These are phyloP conservation scores for Glaucomys volans DNA, from an alignment of 2,113 vertebrate genomes.

Conservation along the genomic window DNA sequence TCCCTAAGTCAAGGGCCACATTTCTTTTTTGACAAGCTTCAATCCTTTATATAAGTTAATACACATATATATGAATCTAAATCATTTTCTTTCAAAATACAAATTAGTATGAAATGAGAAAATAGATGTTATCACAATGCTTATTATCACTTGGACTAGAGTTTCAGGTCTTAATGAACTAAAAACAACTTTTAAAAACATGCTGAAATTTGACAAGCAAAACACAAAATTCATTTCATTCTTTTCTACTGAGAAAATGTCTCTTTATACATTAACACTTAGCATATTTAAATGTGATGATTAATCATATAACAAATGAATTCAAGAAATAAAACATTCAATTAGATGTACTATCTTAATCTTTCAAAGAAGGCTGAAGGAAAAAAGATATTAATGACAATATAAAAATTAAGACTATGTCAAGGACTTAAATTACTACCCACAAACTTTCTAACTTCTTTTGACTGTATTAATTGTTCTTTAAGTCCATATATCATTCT, in stretches of 20 bases:
- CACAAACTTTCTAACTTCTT: neutral
- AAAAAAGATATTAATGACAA: neutral
- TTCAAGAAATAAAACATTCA: neutral
- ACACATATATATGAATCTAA: neutral
- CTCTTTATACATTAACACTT: neutral
- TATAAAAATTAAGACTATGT: neutral
- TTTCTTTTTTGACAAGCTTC: conserved; percentile 6
- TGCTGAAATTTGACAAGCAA: conserved; percentile 57
- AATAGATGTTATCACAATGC: neutral
- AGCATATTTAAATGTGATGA: conserved; percentile 44
- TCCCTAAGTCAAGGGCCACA: neutral
- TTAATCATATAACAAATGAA: neutral
- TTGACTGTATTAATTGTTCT: conserved; percentile 6
- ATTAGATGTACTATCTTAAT: neutral
- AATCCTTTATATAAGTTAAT: neutral
- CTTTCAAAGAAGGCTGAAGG: neutral
- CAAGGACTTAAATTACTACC: neutral
- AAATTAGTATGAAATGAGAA: conserved; percentile 47
- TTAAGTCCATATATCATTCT: neutral
- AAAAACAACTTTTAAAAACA: neutral
- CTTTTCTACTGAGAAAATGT: conserved; percentile 58
- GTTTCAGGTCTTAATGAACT: conserved; percentile 1
- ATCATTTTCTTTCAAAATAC: conserved; percentile 19
- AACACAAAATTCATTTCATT: conserved; percentile 45
- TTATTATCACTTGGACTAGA: conserved; percentile 24